Base-by-base conservation (phyloP, 2,888 invertebrate genomes). In the Ormyrus rosae region DNA sequence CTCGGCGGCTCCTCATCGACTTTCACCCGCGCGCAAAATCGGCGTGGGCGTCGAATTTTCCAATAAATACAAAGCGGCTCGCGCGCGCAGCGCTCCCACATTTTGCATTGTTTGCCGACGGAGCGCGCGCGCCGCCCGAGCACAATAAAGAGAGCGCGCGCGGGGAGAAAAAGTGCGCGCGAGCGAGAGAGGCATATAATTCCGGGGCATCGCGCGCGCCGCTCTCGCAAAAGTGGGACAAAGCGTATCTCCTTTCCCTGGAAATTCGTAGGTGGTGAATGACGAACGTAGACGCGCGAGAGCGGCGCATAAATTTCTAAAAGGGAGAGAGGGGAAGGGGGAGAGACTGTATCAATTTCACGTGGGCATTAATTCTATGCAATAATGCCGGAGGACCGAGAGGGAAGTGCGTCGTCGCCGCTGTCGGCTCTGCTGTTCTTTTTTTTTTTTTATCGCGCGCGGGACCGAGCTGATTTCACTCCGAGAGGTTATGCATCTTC, bases 191-290 rank as follows among this genome's bases (percentile, higher is more conserved):
- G 50, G 56, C 45, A 70, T 56, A 72, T 56, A 72, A 69, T 56
- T 46, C 70, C 34, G 64, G 45, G 64, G 64, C 64, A 75, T 70
- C 70, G 63, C 56, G 51, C 45, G 34, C 10, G 19, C 51, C 56
- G 51, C 55, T 58, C 45, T 19, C 10, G 19, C 51, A 11, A 34
- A 78, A 71, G 51, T 63, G 72, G 75, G 64, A 74, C 56, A 75
- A 67, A 75, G 51, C 34, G 60, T 74, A 56, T 76, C 81, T 81
- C 76, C 69, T 72, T 72, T 81, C 76, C 50, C 60, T 79, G 60
- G 53, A 74, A 64, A 80, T 73, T 78, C 82, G 82, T 82, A 82
- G 82, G 82, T 80, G 82, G 82, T 73, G 82, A 82, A 76, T 82
- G 82, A 82, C 82, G 82, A 78, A 71, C 79, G 76, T 56, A 63